Conservation (phyloP, 2,888 invertebrate genomes). For the Eutolmus rufibarbis region DNA sequence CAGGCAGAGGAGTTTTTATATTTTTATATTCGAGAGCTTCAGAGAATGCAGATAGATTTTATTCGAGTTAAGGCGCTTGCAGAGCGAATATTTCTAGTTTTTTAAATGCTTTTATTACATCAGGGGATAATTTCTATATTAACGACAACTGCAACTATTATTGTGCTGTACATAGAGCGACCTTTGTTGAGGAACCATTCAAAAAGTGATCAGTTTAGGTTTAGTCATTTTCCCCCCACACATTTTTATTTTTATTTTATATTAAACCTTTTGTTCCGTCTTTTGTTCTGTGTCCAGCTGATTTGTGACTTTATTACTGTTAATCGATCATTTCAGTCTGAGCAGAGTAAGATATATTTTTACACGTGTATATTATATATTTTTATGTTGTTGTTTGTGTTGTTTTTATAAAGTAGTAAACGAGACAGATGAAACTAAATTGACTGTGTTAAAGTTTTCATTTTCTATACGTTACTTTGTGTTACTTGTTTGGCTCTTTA, state of each 20-base stretch:
- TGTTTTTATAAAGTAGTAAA: slow-evolving; percentile 31
- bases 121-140: slow-evolving; percentile 26
- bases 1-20: slow-evolving; percentile 19
- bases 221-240: not conserved
- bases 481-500: not conserved
- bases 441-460: slow-evolving; percentile 26
- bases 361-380: not conserved
- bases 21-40: slow-evolving; percentile 30
- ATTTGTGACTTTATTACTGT: slow-evolving; percentile 8
- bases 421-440: slow-evolving; percentile 8
- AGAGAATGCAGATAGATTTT: slow-evolving; percentile 6
- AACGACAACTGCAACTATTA: not conserved
- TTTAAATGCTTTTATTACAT: slow-evolving; percentile 17
- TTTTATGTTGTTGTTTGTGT: slow-evolving; percentile 34
- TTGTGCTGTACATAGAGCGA: not conserved
- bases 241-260: not conserved
- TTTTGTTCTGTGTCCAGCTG: slow-evolving; percentile 3
- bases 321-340: not conserved
- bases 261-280: not conserved
- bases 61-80: slow-evolving; percentile 19
- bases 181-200: not conserved
- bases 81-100: slow-evolving; percentile 30
- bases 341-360: slow-evolving; percentile 15
- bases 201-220: slow-evolving; percentile 8
- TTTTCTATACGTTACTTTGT: not conserved